Evolutionary conservation across 2,888 invertebrate species (phyloP).

Genomic region (Metacarcinus magister): DNA sequence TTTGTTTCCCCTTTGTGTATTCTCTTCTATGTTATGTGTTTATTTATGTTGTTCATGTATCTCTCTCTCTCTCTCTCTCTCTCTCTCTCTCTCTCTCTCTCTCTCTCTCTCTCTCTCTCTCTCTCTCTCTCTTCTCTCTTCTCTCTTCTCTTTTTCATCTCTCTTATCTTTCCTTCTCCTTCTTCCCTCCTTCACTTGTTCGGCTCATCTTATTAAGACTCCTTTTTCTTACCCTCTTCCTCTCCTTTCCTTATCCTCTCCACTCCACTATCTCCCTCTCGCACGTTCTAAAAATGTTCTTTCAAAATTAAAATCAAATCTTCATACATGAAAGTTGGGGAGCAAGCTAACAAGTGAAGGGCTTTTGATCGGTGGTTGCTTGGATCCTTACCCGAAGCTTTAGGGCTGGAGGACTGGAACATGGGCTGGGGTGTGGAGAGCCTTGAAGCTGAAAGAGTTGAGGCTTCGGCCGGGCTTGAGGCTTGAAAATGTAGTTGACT

Average conservation of each 20-base stretch:
- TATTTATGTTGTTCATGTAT: too few relatives aligned
- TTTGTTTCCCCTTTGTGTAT: too few relatives aligned
- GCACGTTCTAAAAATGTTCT: not conserved
- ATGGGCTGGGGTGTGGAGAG: not conserved
- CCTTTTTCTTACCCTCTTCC: not conserved
- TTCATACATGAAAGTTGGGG: not conserved
- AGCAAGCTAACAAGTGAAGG: not conserved
- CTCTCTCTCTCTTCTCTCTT: not conserved
- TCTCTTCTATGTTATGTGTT: too few relatives aligned
- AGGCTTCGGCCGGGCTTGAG: too few relatives aligned
- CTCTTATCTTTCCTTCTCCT: not conserved
- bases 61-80: too few relatives aligned
- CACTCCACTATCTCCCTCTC: not conserved
- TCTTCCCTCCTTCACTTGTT: conserved; percentile 1
- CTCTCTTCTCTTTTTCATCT: not conserved
- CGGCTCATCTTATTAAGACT: not conserved
- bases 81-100: too few relatives aligned
- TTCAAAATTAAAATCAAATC: conserved; percentile 6
- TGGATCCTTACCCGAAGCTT: not conserved
- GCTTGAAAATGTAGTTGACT: too few relatives aligned
- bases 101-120: too few relatives aligned
- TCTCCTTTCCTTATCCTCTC: not conserved
- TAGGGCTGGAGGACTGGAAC: not conserved
- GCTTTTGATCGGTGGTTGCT: not conserved
- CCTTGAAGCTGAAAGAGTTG: too few relatives aligned